Evolutionary conservation across 2,797 vertebrate species (phyloP).

Genomic region (Hippopotamyrus pictus): DNA sequence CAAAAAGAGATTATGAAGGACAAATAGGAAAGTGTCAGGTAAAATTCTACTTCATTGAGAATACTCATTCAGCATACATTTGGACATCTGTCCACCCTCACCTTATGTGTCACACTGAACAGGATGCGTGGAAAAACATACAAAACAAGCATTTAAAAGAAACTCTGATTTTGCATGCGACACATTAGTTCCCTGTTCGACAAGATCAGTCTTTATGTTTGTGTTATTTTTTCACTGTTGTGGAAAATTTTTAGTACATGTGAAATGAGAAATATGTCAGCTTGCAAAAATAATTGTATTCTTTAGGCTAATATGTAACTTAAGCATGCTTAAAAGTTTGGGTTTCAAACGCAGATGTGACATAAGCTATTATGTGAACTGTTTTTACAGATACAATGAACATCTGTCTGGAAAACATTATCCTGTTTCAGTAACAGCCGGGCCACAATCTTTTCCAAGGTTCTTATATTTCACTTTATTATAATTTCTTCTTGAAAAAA

Average conservation of each 20-base stretch:
- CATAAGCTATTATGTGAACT: constrained; percentile 4
- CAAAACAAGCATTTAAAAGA: background rate
- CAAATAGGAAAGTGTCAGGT: background rate
- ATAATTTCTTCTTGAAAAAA: constrained; percentile 32
- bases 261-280: background rate
- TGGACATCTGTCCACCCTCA: background rate
- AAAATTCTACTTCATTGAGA: background rate
- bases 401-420: constrained; percentile 29
- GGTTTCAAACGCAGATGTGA: constrained; percentile 7
- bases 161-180: background rate
- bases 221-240: background rate
- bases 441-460: background rate
- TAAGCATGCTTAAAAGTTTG: background rate
- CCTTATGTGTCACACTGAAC: background rate
- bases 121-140: background rate
- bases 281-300: constrained; percentile 8
- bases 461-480: constrained; percentile 43
- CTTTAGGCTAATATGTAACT: constrained; percentile 10
- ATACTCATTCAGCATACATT: background rate
- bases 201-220: background rate
- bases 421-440: background rate
- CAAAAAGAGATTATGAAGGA: background rate
- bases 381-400: constrained; percentile 28
- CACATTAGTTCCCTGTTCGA: background rate
- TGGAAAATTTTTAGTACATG: background rate